Evolutionary conservation across 2,888 invertebrate species (phyloP).

Genomic region (Drosophila ezoana): DNA sequence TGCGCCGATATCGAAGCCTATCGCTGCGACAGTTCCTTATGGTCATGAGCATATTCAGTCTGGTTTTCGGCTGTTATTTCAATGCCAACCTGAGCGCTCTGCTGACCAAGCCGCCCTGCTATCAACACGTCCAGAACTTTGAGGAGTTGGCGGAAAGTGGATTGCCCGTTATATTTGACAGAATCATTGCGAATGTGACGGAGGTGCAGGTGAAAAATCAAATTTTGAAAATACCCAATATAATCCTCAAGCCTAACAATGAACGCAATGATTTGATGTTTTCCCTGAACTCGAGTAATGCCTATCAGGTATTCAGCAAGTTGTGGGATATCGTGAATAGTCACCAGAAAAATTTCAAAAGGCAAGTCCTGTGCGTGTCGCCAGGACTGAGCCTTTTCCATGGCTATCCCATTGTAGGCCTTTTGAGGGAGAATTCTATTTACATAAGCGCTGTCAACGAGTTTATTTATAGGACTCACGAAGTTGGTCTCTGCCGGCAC

Average conservation of each 20-base stretch:
- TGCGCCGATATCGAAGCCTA: constrained; percentile 5
- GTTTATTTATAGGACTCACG: constrained; percentile 4
- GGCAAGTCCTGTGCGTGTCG: not conserved
- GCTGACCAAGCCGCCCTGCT: constrained; percentile 28
- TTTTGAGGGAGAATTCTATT: constrained; percentile 1
- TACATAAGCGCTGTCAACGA: not conserved
- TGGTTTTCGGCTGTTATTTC: constrained; percentile 41
- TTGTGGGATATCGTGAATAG: constrained; percentile 1
- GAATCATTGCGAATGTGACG: not conserved
- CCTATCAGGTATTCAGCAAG: not conserved
- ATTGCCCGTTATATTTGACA: constrained; percentile 4
- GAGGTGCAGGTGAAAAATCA: not conserved
- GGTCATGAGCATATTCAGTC: constrained; percentile 36
- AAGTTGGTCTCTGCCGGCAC: not conserved
- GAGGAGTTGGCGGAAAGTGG: constrained; percentile 30
- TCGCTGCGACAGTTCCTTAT: constrained; percentile 41
- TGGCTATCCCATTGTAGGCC: not conserved
- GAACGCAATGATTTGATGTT: not conserved
- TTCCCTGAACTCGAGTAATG: not conserved
- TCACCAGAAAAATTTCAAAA: not conserved
- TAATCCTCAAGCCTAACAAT: not conserved
- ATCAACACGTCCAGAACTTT: constrained; percentile 9
- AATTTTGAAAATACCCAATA: not conserved
- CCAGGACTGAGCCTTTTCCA: constrained; percentile 3
- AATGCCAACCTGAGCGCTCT: constrained; percentile 49